Evolutionary conservation across 2,113 vertebrate genomes (phyloP).

Genomic region (Columba janthina): DNA sequence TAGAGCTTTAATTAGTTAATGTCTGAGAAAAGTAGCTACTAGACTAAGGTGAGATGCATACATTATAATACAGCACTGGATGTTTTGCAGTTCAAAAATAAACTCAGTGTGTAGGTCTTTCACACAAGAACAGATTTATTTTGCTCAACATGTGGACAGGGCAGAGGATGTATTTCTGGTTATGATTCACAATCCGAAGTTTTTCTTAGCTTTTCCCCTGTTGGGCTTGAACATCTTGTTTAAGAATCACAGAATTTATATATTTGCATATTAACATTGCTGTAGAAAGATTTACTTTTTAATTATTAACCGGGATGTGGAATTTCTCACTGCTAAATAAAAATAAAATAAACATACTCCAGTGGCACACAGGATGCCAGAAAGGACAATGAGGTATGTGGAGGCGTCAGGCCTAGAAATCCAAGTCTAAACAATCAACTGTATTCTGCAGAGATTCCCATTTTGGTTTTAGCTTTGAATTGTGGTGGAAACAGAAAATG

Average conservation of each 20-base stretch:
- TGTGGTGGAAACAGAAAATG: not conserved
- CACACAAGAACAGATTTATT: not conserved
- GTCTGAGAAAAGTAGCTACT: not conserved
- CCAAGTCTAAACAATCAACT: not conserved
- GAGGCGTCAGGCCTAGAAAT: not conserved
- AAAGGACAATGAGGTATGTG: not conserved
- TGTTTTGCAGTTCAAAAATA: not conserved
- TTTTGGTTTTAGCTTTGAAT: not conserved
- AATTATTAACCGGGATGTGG: not conserved
- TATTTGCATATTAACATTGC: not conserved
- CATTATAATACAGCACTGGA: rapidly evolving
- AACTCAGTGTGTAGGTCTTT: not conserved
- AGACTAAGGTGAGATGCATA: not conserved
- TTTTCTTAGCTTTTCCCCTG: not conserved
- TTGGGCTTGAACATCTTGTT: not conserved
- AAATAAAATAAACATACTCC: not conserved
- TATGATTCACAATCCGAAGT: not conserved
- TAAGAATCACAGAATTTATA: not conserved
- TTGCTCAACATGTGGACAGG: not conserved
- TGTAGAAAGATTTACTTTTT: not conserved
- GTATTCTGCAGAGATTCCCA: not conserved
- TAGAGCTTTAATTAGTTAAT: not conserved
- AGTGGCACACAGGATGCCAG: not conserved
- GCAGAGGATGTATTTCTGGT: not conserved
- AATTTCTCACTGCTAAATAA: not conserved